Evolutionary conservation across 2,113 vertebrate species (phyloP), one percentile per base, ranked within the genome.

Genomic region (Xenopus tropicalis): DNA sequence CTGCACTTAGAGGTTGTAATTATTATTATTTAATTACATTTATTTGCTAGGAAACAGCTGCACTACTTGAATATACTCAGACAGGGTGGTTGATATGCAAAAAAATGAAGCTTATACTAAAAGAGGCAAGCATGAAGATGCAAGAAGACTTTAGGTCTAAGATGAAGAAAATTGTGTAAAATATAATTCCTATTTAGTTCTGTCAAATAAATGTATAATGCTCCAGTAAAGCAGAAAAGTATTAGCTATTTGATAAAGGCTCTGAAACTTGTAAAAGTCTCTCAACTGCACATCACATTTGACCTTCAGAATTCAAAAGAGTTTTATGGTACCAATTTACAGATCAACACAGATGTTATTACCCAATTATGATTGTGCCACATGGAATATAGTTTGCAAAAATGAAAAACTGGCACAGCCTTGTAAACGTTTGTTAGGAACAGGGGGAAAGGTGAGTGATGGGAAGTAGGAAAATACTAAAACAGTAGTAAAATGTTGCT

Each of bases 331-430:
- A 12, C 57, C 57, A 59, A 59, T 59, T 59, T 59, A 59, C 16
- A 22, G 20, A 59, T 59, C 57, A 59, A 59, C 57, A 59, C 57
- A 59, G 21, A 59, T 22, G 57, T 59, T 59, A 59, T 59, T 59
- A 59, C 57, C 57, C 57, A 59, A 59, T 59, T 59, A 59, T 59
- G 57, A 59, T 10, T 59, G 9, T 59, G 57, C 20, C 57, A 59
- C 20, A 59, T 23, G 14, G 20, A 22, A 59, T 59, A 59, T 23
- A 59, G 57, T 24, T 59, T 59, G 22, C 57, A 59, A 59, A 59
- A 24, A 59, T 23, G 57, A 59, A 59, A 59, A 59, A 59, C 20
- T 23, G 57, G 22, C 22, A 24, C 57, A 59, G 57, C 57, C 57
- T 59, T 59, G 57, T 16, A 22, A 59, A 24, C 11, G 14, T 59